Conservation (phyloP, 2,797 vertebrate genomes). For the Falco naumanni region DNA sequence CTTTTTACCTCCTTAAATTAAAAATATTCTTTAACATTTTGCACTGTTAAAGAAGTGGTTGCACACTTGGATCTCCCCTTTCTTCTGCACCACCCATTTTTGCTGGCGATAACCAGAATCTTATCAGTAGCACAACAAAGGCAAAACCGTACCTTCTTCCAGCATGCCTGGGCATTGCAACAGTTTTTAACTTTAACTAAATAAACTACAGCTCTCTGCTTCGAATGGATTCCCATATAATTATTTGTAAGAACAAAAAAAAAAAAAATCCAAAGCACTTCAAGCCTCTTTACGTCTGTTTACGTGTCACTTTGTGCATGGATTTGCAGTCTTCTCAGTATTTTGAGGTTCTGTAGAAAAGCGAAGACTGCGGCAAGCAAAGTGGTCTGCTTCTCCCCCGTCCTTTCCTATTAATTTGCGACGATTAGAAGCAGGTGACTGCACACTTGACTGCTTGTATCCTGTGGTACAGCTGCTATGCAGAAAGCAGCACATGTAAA, state of each 20-base stretch:
- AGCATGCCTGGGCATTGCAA: neutral
- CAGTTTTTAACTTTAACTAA: neutral
- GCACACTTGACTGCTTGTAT: constrained; percentile 43
- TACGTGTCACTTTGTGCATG: neutral
- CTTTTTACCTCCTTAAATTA: neutral
- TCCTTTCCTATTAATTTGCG: constrained; percentile 9
- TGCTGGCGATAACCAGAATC: neutral
- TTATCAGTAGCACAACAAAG: neutral
- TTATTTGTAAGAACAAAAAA: neutral
- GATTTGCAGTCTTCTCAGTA: neutral
- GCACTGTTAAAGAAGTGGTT: neutral
- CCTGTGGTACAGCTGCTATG: constrained; percentile 47
- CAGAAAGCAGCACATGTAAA: constrained; percentile 50
- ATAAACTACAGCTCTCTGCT: neutral
- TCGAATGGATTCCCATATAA: neutral
- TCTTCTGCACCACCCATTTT: neutral
- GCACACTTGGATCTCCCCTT: neutral
- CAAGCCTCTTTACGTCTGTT: neutral
- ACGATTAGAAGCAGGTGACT: constrained; percentile 46
- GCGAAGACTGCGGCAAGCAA: neutral
- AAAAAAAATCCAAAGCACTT: neutral
- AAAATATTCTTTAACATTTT: neutral
- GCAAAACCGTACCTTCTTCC: neutral
- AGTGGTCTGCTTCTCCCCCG: neutral
- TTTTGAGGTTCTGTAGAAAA: neutral